A percentile compares a stretch with the other conserved stretches of the same genome.
These are phyloP conservation scores for Montipora capitata DNA, from an alignment of 92 coral and sea anemone species.

Conservation along the genomic window DNA sequence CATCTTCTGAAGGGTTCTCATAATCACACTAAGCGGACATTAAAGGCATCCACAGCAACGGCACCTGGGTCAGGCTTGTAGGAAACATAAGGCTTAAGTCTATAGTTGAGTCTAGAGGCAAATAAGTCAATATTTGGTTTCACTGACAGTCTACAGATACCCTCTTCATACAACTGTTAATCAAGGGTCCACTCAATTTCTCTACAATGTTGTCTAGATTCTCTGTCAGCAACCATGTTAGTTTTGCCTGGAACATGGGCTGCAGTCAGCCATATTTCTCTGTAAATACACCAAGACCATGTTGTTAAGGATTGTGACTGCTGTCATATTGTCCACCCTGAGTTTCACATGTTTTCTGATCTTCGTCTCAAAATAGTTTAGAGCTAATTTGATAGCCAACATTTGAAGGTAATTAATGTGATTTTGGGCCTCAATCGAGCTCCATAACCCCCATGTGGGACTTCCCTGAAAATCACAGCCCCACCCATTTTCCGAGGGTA, in stretches of 20 bases:
- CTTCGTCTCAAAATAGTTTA: constrained; percentile 20
- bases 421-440: constrained; percentile 21
- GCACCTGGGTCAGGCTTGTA: constrained; percentile 67
- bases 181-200: constrained; percentile 46
- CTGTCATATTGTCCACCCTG: constrained; percentile 62
- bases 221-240: constrained; percentile 37
- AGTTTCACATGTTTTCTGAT: constrained; percentile 24
- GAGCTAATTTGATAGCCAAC: constrained; percentile 49
- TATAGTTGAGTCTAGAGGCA: constrained; percentile 40
- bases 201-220: constrained; percentile 35
- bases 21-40: constrained; percentile 47
- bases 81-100: constrained; percentile 65
- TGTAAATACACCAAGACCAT: constrained; percentile 76
- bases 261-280: constrained; percentile 54
- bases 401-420: constrained; percentile 70
- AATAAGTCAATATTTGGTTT: constrained; percentile 30
- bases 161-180: constrained; percentile 14
- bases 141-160: constrained; percentile 25
- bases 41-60: constrained; percentile 37
- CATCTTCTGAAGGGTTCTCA: constrained; percentile 43
- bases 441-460: constrained; percentile 55
- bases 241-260: constrained; percentile 46
- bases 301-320: constrained; percentile 59
- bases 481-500: constrained; percentile 38
- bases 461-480: constrained; percentile 39